A percentile compares a stretch with the other conserved stretches of the same genome.
These are phyloP conservation scores for Microcebus griseorufus DNA, from an alignment of 2,113 vertebrate genomes.

Conservation along the genomic window DNA sequence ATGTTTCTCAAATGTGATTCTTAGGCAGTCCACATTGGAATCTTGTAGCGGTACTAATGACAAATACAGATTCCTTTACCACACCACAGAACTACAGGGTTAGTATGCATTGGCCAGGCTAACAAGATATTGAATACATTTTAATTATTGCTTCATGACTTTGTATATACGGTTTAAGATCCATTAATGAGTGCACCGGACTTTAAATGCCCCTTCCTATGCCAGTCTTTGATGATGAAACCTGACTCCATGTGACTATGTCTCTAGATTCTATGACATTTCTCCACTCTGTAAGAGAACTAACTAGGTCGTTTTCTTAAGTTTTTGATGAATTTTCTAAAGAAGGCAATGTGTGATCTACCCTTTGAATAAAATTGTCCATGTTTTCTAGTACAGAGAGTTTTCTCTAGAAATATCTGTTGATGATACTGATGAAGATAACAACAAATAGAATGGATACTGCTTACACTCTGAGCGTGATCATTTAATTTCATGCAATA, in stretches of 20 bases:
- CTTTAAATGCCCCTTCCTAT: background rate
- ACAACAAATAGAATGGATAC: background rate
- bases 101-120: background rate
- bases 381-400: background rate
- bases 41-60: background rate
- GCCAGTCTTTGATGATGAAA: background rate
- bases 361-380: background rate
- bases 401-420: constrained; percentile 16
- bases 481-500: constrained; percentile 22
- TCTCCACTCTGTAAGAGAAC: background rate
- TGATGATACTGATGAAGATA: background rate
- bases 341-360: background rate
- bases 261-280: background rate
- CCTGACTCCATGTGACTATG: background rate
- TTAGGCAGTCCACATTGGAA: background rate
- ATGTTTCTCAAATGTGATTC: background rate
- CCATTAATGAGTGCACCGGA: background rate
- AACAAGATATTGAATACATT: background rate
- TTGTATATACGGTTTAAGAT: background rate
- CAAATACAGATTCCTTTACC: background rate
- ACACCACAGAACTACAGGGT: background rate
- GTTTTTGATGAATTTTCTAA: background rate
- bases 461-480: background rate
- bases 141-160: background rate
- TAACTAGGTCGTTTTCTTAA: background rate